Conservation (phyloP, 2,113 vertebrate genomes). For the Syngnathus scovelli region DNA sequence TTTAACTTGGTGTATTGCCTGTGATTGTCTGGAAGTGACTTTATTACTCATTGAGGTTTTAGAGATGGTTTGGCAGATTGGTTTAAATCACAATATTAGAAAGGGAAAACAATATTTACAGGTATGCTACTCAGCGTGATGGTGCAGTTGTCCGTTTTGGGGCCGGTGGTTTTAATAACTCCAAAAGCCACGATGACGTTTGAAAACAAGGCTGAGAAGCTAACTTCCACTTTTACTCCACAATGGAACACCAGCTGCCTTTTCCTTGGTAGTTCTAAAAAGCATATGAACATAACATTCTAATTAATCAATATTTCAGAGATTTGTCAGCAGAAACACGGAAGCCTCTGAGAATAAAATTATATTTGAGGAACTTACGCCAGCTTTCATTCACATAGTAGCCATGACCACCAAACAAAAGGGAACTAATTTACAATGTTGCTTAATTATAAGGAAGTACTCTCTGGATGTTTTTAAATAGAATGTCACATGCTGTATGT, state of each 20-base stretch:
- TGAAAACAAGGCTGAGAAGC: conserved; percentile 76
- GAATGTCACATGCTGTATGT: conserved; percentile 23
- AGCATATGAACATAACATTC: not conserved
- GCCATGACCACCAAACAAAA: not conserved
- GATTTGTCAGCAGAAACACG: not conserved
- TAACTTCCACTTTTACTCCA: conserved; percentile 67
- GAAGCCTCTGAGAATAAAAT: not conserved
- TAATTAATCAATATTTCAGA: not conserved
- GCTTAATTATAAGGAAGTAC: not conserved
- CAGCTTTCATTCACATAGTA: conserved; percentile 6
- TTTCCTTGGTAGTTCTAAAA: conserved; percentile 62
- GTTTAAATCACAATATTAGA: not conserved
- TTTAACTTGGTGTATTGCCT: not conserved
- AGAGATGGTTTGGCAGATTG: not conserved
- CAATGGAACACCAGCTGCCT: conserved; percentile 68
- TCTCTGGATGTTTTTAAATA: conserved; percentile 15
- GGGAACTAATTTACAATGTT: conserved; percentile 19
- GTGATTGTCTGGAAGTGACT: not conserved
- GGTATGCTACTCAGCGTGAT: conserved; percentile 62
- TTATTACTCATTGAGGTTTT: not conserved
- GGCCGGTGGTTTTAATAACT: conserved; percentile 52
- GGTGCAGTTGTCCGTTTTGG: conserved; percentile 51
- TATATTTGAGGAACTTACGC: conserved; percentile 18
- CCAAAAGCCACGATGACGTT: conserved; percentile 77
- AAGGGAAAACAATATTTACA: conserved; percentile 64